phyloP scores from a whole-genome alignment of 2,113 vertebrate genomes.

The Micronycteris hirsuta region DNA sequence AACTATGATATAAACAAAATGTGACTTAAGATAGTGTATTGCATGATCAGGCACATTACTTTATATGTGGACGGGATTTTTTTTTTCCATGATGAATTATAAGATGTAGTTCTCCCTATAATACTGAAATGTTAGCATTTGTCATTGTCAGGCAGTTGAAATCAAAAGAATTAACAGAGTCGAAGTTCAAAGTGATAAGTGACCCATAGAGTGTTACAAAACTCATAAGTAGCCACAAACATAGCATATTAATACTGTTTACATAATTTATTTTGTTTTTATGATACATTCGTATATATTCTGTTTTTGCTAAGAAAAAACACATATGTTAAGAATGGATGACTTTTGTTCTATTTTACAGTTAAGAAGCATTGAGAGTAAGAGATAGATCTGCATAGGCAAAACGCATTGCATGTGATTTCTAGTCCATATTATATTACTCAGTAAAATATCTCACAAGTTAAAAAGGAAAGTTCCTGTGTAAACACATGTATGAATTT shows the following conservation, averaged over 20 bases:
- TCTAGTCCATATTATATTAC: not conserved
- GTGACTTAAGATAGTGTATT: not conserved
- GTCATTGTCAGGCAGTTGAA: not conserved
- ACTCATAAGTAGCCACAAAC: not conserved
- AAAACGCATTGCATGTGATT: not conserved
- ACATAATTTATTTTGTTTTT: not conserved
- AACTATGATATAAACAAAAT: constrained; percentile 14
- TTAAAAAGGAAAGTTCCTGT: not conserved
- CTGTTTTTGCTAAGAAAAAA: not conserved
- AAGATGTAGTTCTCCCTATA: not conserved
- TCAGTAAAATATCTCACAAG: not conserved
- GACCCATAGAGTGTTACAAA: not conserved
- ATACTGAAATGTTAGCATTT: not conserved
- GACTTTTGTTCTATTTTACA: not conserved
- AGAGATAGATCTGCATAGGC: not conserved
- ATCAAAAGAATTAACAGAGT: not conserved
- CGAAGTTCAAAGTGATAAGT: not conserved
- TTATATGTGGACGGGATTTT: not conserved
- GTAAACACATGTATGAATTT: not conserved
- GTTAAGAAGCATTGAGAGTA: not conserved
- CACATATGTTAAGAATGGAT: not conserved
- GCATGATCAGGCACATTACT: not conserved
- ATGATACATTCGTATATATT: not conserved
- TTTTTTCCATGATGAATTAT: not conserved
- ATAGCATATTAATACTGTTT: not conserved